phyloP scores from a whole-genome alignment of 2,113 vertebrate genomes.

The human (Homo sapiens) region GRCh38 chr21:29092001-29092500 shows the following conservation, averaged over 20 bases:
- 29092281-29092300: constrained; percentile 52
- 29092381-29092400: constrained; percentile 71
- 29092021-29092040: not conserved
- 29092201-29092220: not conserved
- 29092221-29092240: not conserved
- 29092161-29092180: not conserved
- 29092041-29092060: not conserved
- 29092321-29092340: constrained; percentile 54
- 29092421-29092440: constrained; percentile 86
- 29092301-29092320: constrained; percentile 28
- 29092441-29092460: constrained; percentile 81
- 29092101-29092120: not conserved
- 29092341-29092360: constrained; percentile 59
- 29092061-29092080: not conserved
- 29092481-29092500: constrained; percentile 84
- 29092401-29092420: constrained; percentile 81
- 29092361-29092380: constrained; percentile 63
- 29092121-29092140: not conserved
- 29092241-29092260: not conserved
- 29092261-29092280: not conserved
- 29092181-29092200: not conserved
- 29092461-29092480: constrained; percentile 78
- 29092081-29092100: not conserved
- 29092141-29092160: not conserved
- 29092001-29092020: not conserved